Evolutionary conservation across 1,140 invertebrate species (phyloP), one percentile per base, ranked within the genome.

Genomic region (Pogonognathellus flavescens): DNA sequence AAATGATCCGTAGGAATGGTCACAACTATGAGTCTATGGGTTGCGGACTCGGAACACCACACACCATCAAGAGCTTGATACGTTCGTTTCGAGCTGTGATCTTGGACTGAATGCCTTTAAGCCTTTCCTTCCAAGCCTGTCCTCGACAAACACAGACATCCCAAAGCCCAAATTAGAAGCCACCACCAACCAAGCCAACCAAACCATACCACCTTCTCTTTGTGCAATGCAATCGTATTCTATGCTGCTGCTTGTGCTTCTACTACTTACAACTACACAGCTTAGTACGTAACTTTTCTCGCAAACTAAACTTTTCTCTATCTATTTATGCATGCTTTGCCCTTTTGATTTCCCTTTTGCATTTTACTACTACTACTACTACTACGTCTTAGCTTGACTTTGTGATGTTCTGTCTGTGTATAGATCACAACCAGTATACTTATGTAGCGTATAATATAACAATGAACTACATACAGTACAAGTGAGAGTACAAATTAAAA

Each of bases 31-130:
- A 88, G 81, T 90, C 89, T 86, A 94, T 91, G 86, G 93, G 93
- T 88, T 95, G 94, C 87, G 93, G 92, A 90, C 96, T 95, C 86
- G 95, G 95, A 88, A 93, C 94, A 90, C 95, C 96, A 90, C 95
- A 94, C 91, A 96, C 95, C 90, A 95, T 92, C 89, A 97, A 92
- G 84, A 96, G 92, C 92, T 97, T 97, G 89, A 96, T 95, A 89
- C 96, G 94, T 91, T 97, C 96, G 90, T 94, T 94, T 88, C 95
- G 94, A 91, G 95, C 94, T 89, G 94, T 93, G 89, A 97, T 95
- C 93, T 96, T 97, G 93, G 94, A 95, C 91, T 97, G 95, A 89
- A 97, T 93, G 70, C 93, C 93, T 91, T 95, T 95, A 88, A 96
- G 94, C 91, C 93, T 93, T 91, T 97, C 96, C 90, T 94, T 94